A percentile compares a stretch with the other conserved stretches of the same genome.
phyloP scores from a whole-genome alignment of 2,113 vertebrate species.

The Halcyon senegalensis region DNA sequence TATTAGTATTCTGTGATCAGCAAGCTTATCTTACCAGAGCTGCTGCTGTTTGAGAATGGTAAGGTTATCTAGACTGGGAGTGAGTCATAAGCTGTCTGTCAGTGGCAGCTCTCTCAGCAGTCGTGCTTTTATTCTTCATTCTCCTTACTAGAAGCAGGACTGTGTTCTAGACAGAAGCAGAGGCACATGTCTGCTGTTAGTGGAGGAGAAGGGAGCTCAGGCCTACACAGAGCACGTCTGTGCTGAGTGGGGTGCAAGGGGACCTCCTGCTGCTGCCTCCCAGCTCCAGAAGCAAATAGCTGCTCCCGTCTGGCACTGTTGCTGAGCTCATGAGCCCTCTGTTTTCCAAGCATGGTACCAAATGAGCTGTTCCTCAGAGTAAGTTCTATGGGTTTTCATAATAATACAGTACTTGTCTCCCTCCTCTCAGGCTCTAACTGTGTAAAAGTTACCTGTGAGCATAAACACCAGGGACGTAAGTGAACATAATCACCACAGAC shows the following conservation, averaged over 20 bases:
- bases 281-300: background rate
- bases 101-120: background rate
- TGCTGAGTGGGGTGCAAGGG: background rate
- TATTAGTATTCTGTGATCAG: background rate
- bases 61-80: background rate
- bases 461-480: background rate
- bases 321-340: background rate
- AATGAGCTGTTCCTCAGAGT: background rate
- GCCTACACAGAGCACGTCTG: background rate
- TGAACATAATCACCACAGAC: background rate
- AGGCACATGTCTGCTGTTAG: background rate
- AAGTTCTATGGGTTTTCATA: background rate
- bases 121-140: background rate
- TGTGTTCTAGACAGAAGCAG: background rate
- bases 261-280: background rate
- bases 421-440: background rate
- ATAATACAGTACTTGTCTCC: background rate
- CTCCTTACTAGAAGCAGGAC: background rate
- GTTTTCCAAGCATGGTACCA: background rate
- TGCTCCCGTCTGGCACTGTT: background rate
- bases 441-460: background rate
- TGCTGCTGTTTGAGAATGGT: background rate
- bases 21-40: background rate
- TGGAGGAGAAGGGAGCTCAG: background rate
- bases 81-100: background rate